Evolutionary conservation across 92 coral and sea anemone species (phyloP).

Genomic region (Meandrina meandrites): DNA sequence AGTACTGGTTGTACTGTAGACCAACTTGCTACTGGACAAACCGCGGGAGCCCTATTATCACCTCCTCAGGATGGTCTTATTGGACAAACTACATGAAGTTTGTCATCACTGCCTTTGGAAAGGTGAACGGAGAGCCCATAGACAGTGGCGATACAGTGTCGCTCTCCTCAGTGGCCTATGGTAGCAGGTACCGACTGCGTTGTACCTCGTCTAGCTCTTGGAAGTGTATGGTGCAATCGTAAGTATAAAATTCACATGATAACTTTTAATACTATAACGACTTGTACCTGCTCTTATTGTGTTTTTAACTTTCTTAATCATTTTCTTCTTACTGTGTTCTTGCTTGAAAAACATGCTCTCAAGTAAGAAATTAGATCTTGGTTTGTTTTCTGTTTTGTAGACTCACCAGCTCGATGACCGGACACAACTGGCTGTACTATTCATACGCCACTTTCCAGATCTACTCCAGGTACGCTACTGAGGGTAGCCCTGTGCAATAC

Average conservation of each 20-base stretch:
- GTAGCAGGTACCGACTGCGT: conserved; percentile 30
- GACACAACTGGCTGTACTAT: conserved; percentile 46
- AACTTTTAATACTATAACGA: background rate
- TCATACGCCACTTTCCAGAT: conserved; percentile 58
- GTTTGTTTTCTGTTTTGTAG: background rate
- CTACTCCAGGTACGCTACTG: conserved; percentile 55
- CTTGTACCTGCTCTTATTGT: no score
- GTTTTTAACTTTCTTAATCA: background rate
- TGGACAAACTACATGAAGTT: conserved; percentile 30
- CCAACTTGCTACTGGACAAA: conserved; percentile 27
- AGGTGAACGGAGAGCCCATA: conserved; percentile 66
- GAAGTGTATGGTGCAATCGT: background rate
- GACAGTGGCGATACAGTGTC: conserved; percentile 67
- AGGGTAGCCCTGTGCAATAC: conserved; percentile 64
- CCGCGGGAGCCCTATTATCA: conserved; percentile 24
- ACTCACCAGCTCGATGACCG: conserved; percentile 12
- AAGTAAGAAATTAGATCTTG: background rate
- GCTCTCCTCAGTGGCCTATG: conserved; percentile 17
- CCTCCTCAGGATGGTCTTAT: conserved; percentile 54
- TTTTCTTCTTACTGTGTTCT: background rate
- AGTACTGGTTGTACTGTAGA: conserved; percentile 50
- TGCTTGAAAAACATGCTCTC: background rate
- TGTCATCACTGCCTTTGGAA: conserved; percentile 63
- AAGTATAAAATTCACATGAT: background rate
- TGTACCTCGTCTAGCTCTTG: conserved; percentile 26